Conservation (phyloP, 2,113 vertebrate species). For the Toxostoma redivivum region DNA sequence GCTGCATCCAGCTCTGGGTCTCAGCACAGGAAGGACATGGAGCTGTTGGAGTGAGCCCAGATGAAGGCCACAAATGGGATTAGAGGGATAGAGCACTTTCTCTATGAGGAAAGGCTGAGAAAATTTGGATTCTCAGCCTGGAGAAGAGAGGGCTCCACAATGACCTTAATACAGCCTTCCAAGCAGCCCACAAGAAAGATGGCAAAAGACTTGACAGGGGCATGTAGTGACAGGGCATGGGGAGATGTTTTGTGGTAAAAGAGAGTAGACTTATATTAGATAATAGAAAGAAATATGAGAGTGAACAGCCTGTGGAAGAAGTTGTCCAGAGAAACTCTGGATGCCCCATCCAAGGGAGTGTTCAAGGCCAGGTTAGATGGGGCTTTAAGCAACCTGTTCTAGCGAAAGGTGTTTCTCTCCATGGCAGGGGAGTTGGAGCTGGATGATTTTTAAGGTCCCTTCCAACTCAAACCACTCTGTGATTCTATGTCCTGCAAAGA, state of each 20-base stretch:
- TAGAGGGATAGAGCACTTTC: background rate
- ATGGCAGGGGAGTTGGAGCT: background rate
- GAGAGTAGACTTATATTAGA: background rate
- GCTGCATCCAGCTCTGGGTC: background rate
- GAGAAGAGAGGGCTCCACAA: background rate
- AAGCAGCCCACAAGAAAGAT: background rate
- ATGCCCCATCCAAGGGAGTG: background rate
- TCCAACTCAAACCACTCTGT: background rate
- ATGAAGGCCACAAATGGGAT: background rate
- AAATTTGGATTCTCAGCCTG: background rate
- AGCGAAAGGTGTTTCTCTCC: background rate
- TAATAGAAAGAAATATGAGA: background rate
- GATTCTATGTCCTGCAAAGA: background rate
- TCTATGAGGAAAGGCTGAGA: background rate
- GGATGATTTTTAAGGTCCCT: background rate
- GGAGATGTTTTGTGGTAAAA: background rate
- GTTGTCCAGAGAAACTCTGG: background rate
- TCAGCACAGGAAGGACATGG: background rate
- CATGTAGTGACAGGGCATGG: background rate
- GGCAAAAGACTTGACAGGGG: background rate
- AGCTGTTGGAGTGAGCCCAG: rapidly evolving
- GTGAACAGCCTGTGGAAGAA: background rate
- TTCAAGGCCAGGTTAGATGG: background rate
- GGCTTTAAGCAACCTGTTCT: background rate
- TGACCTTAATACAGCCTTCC: background rate